Evolutionary conservation across 2,797 vertebrate species (phyloP).

Genomic region (Taeniopygia guttata): DNA sequence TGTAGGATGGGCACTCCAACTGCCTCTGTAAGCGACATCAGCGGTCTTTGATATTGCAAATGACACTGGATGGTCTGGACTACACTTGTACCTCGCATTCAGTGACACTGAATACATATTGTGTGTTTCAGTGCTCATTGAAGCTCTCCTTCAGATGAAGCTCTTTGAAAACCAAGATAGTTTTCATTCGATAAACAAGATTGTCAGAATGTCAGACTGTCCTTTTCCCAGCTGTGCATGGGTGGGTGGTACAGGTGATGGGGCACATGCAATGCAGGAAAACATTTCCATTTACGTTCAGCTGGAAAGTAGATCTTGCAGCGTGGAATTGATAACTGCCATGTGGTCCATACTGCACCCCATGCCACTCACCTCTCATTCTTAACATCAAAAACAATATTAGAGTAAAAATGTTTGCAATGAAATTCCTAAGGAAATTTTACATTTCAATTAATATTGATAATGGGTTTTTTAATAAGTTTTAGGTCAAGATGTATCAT

Average conservation of each 20-base stretch:
- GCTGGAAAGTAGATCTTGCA: constrained; percentile 1
- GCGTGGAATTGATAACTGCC: constrained; percentile 45
- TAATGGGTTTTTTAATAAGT: constrained; percentile 73
- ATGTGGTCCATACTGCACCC: not conserved
- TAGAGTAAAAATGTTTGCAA: constrained; percentile 66
- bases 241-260: not conserved
- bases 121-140: not conserved
- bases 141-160: not conserved
- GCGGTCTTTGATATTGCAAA: not conserved
- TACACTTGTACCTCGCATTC: not conserved
- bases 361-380: constrained; percentile 32
- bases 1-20: not conserved
- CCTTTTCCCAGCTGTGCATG: not conserved
- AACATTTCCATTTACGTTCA: not conserved
- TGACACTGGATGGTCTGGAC: not conserved
- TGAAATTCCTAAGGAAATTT: constrained; percentile 68
- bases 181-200: not conserved
- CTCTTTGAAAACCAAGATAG: not conserved
- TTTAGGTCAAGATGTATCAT: constrained; percentile 77
- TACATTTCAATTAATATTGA: constrained; percentile 72
- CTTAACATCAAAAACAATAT: constrained; percentile 44
- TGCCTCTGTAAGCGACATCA: not conserved
- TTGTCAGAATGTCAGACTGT: not conserved
- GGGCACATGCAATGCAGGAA: not conserved
- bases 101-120: not conserved